Percentiles rank a stretch among this genome's conserved stretches.
Evolutionary conservation across 2,888 invertebrate genomes (phyloP).

Genomic region (Epistrophella euchroma): DNA sequence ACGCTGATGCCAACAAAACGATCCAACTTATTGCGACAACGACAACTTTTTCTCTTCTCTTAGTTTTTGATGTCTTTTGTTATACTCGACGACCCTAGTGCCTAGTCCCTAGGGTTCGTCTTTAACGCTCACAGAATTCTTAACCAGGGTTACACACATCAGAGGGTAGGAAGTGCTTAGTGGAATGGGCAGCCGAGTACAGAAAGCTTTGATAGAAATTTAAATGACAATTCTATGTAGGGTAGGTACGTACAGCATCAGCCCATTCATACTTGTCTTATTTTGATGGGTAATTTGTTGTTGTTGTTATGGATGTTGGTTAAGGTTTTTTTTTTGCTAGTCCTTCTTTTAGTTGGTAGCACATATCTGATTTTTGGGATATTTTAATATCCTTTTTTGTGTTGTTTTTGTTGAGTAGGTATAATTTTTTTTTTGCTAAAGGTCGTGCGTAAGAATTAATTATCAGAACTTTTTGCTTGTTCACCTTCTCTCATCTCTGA

Average conservation of each 20-base stretch:
- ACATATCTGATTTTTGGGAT: conserved; percentile 26
- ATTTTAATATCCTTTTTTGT: conserved; percentile 23
- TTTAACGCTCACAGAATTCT: conserved; percentile 33
- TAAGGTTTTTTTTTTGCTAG: neutral
- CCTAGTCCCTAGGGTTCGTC: conserved; percentile 28
- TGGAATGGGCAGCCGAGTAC: neutral
- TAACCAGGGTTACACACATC: conserved; percentile 23
- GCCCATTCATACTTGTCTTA: conserved; percentile 21
- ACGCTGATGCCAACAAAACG: conserved; percentile 61
- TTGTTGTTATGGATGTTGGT: conserved; percentile 30
- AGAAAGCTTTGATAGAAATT: conserved; percentile 66
- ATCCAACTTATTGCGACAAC: conserved; percentile 59
- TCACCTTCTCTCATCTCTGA: neutral
- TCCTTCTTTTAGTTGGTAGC: neutral
- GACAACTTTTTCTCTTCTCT: conserved; percentile 18
- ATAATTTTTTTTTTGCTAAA: conserved; percentile 28
- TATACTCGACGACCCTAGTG: conserved; percentile 19
- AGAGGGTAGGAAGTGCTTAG: neutral
- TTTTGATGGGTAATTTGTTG: conserved; percentile 28
- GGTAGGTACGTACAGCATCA: conserved; percentile 1
- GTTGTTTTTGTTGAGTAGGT: neutral
- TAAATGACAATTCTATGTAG: conserved; percentile 70
- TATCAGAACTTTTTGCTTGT: conserved; percentile 29
- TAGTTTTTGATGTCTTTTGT: conserved; percentile 31
- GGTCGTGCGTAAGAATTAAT: conserved; percentile 66